These are phyloP conservation scores for Betta splendens DNA, from an alignment of 2,797 vertebrate genomes.

Conservation along the genomic window DNA sequence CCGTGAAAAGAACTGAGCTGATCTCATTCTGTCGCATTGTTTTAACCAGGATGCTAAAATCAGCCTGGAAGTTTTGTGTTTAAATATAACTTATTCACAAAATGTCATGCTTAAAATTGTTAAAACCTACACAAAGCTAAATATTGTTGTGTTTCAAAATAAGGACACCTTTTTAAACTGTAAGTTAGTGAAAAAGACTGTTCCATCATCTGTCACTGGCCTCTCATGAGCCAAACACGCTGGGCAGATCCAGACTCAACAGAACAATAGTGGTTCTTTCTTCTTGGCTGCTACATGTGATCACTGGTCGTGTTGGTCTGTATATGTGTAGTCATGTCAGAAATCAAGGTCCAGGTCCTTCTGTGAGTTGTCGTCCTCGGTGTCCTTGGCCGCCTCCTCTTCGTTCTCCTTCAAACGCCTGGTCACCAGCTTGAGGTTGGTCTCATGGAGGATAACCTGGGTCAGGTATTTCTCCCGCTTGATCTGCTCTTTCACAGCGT, in stretches of 20 bases:
- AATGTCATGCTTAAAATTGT: neutral
- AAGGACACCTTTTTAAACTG: neutral
- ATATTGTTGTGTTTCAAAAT: no score
- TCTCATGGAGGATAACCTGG: conserved; percentile 88
- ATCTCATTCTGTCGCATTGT: neutral
- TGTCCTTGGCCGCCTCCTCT: conserved; percentile 22
- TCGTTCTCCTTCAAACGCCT: conserved; percentile 74
- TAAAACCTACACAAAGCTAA: no score
- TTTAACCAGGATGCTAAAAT: neutral
- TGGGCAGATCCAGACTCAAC: neutral
- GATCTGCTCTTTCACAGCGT: conserved; percentile 87
- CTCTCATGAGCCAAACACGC: neutral
- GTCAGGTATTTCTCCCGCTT: conserved; percentile 92
- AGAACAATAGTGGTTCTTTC: conserved; percentile 21
- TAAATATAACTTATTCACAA: neutral
- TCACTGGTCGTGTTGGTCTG: neutral
- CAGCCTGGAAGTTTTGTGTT: no score
- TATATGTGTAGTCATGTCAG: conserved; percentile 13
- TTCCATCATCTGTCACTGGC: neutral
- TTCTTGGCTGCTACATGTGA: neutral
- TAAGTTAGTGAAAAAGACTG: neutral
- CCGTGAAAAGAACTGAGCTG: neutral
- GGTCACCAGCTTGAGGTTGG: conserved; percentile 84
- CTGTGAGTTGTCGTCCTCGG: neutral
- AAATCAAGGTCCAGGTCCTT: conserved; percentile 51